Evolutionary conservation across 2,113 vertebrate species (phyloP), one percentile per base, ranked within the genome.

Genomic region (Notothenia coriiceps): DNA sequence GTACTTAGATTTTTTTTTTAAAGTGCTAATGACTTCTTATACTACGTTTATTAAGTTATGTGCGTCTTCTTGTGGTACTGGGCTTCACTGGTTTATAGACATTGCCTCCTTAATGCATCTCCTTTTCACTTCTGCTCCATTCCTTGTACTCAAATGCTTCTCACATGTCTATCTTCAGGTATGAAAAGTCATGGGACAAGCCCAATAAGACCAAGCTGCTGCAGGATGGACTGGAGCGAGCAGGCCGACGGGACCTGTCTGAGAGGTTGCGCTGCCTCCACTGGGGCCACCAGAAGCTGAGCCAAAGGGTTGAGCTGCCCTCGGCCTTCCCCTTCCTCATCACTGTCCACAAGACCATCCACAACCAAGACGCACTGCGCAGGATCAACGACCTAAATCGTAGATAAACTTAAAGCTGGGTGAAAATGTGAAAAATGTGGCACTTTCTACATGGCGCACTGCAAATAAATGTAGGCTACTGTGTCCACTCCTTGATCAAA

Each of bases 241-340:
- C 94, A 1, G 93, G 92, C 18, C 91, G 93, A 33, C 89, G 83
- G 40, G 94, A 95, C 55, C 88, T 94, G 56, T 89, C 95, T 20
- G 93, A 96, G 80, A 92, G 77, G 49, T 91, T 95, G 49, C 94
- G 79, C 2, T 95, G 92, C 54, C 92, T 96, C 49, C 90, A 93
- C 54, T 94, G 94, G 93, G 92, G 93, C 22, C 90, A 95, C 44
- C 95, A 94, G 91, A 96, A 95, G 64, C 83, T 93, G 44, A 96
- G 94, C 78, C 86, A 82, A 6, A 92, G 89, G 61, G 92, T 94
- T 46, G 91, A 96, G 85, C 89, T 96, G 15, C 95, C 94, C 2
- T 94, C 95, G 3, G 94, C 94, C 49, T 96, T 96, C 49, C 94
- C 94, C 15, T 95, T 96, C 85, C 88, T 96, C 64, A 95, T 95